Evolutionary conservation across 2,888 invertebrate genomes (phyloP), one percentile per base, ranked within the genome.

Genomic region (Erebia ligea): DNA sequence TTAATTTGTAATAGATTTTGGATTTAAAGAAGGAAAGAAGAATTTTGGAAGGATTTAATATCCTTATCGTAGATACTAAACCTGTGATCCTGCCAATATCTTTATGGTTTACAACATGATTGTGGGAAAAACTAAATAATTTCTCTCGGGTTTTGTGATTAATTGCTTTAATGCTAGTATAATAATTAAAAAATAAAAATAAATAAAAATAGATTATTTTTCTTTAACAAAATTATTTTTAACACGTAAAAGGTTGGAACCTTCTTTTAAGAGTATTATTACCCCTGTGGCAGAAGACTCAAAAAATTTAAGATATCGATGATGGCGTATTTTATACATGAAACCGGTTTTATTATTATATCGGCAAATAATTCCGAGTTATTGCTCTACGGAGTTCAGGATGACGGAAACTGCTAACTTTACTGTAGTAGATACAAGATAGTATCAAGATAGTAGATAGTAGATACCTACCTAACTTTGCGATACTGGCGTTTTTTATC

Each of bases 401-500:
- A 48, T 48, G 62, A 21, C 48, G 45, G 48, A 61, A 61, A 21
- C 15, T 48, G 9, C 9, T 25, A 4, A 54, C 4, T 19, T 9
- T 54, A 17, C 17, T 3, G 3, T 17, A 10, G 56, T 57, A 13
- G 21, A 56, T 2, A 34, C 34, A 34, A 34, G 34, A 34, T 34
- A 34, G 6, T 6, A 34, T 34, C 6, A 34, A 34, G 25, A 25
- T 25, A 3, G 25, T 2, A n/a, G n/a, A 56, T 21, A 58, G 21
- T 13, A 25, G 25, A 15, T 57, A 34, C 15, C 34, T 57, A 21
- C 15, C 42, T 57, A 13, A 6, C 42, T 42, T 42, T 42, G 11
- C 34, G 25, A 54, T 17, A 19, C 45, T 25, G 34, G 34, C 25
- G 50, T 50, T 50, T 45, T 66, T 66, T 57, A 66, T 66, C 66